phyloP scores from a whole-genome alignment of 2,113 vertebrate species.

The Mobula hypostoma region DNA sequence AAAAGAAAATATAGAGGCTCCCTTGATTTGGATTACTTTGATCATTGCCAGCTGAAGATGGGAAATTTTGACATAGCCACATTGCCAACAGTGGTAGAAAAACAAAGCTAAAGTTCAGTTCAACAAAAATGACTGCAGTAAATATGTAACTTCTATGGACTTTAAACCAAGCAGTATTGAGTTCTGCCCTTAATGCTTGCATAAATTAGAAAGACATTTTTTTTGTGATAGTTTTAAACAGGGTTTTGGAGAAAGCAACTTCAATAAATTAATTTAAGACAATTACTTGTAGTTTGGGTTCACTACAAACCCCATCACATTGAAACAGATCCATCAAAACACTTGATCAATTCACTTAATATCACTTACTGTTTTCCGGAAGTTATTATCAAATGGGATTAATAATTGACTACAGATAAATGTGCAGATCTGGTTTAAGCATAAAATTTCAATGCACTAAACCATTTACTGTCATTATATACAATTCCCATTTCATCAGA shows the following conservation, averaged over 20 bases:
- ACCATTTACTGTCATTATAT: constrained; percentile 20
- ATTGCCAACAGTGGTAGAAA: background rate
- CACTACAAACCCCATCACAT: background rate
- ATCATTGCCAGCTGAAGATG: background rate
- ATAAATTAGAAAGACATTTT: background rate
- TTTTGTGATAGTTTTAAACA: background rate
- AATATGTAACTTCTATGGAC: background rate
- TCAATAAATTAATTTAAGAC: background rate
- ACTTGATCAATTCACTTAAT: constrained; percentile 10
- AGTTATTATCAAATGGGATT: background rate
- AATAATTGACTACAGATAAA: constrained; percentile 13
- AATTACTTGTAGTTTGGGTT: background rate
- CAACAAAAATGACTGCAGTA: background rate
- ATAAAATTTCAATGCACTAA: background rate
- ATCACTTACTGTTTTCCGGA: constrained; percentile 13
- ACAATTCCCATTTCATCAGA: constrained; percentile 5
- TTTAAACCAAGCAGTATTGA: background rate
- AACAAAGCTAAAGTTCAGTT: background rate
- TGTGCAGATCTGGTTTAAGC: background rate
- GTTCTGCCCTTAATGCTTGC: background rate
- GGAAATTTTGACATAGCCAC: background rate
- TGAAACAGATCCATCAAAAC: constrained; percentile 13
- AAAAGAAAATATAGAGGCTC: too few relatives aligned
- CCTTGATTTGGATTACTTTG: background rate
- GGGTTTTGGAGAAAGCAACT: background rate